Percentiles rank a stretch among this genome's conserved stretches.
These are phyloP conservation scores for Argyra leucocephala DNA, from an alignment of 2,888 invertebrate genomes.

Conservation along the genomic window DNA sequence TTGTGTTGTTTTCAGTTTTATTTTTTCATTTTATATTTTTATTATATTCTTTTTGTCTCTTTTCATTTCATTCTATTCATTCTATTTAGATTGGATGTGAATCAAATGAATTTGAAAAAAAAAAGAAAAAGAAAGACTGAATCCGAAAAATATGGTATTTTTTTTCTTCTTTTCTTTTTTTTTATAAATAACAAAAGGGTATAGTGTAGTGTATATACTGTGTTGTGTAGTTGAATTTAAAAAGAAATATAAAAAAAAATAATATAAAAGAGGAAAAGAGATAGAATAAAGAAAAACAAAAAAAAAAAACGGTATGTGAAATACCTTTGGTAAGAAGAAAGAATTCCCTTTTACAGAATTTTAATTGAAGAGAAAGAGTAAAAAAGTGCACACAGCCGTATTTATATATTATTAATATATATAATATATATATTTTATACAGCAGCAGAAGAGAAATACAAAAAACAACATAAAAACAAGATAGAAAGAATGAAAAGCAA, in stretches of 20 bases:
- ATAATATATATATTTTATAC: no score
- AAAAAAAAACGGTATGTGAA: neutral
- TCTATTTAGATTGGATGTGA: neutral
- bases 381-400: neutral
- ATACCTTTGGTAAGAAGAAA: neutral
- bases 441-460: neutral
- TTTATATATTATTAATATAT: neutral
- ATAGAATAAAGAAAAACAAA: neutral
- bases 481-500: neutral
- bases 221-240: neutral
- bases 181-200: neutral
- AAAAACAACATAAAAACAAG: neutral
- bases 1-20: neutral
- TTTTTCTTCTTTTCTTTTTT: neutral
- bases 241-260: neutral
- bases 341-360: neutral
- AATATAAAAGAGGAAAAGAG: neutral
- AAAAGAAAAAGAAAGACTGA: neutral
- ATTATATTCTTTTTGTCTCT: neutral
- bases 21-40: neutral
- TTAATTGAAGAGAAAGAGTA: neutral
- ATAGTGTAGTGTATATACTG: neutral
- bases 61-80: neutral
- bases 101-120: neutral
- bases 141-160: neutral